Conservation (phyloP, 2,888 invertebrate genomes). For the Agrochola lota region DNA sequence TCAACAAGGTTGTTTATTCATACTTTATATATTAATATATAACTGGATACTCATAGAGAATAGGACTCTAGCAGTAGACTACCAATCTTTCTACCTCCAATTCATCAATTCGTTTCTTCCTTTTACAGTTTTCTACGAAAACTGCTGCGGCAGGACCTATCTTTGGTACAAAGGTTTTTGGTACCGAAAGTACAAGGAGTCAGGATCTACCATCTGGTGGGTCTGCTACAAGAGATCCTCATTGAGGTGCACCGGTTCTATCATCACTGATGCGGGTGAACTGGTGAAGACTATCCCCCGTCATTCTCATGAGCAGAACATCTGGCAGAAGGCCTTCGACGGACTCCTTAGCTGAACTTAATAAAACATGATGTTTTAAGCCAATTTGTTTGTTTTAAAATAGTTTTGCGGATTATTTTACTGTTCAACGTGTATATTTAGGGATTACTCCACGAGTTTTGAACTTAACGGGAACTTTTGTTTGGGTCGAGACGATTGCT, state of each 20-base stretch:
- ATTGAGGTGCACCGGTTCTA: slow-evolving; percentile 68
- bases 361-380: background rate
- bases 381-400: background rate
- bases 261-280: slow-evolving; percentile 66
- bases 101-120: background rate
- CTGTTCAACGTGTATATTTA: background rate
- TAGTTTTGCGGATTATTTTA: slow-evolving; percentile 28
- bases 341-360: slow-evolving; percentile 56
- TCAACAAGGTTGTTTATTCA: background rate
- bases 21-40: background rate
- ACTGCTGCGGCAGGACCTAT: slow-evolving; percentile 63
- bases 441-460: background rate
- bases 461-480: background rate
- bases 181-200: slow-evolving; percentile 67
- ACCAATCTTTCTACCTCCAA: background rate
- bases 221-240: slow-evolving; percentile 71
- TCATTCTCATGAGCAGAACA: slow-evolving; percentile 66
- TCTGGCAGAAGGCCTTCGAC: slow-evolving; percentile 63
- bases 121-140: slow-evolving; percentile 63
- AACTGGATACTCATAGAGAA: background rate
- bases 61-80: background rate
- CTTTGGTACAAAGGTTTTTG: slow-evolving; percentile 66
- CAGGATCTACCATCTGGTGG: slow-evolving; percentile 72
- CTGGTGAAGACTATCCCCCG: slow-evolving; percentile 61
- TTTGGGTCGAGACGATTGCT: background rate